Evolutionary conservation across 2,797 vertebrate species (phyloP).

Genomic region (Danionella dracula): DNA sequence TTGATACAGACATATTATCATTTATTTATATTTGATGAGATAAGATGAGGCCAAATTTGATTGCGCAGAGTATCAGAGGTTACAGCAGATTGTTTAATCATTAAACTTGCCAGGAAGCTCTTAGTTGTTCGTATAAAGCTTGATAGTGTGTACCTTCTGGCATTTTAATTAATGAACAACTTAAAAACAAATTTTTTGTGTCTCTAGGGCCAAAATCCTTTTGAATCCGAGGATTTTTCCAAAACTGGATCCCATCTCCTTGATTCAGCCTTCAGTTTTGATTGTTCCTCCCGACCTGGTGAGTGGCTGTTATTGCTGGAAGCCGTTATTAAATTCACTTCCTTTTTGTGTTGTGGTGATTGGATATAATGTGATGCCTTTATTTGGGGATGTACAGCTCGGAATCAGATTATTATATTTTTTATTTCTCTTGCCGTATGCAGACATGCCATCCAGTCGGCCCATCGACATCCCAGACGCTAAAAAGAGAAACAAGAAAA

Average conservation of each 20-base stretch:
- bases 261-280: slow-evolving; percentile 84
- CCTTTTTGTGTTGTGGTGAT: too few species aligned
- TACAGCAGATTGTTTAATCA: not conserved
- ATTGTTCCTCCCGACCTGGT: slow-evolving; percentile 85
- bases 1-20: not conserved
- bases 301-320: slow-evolving; percentile 41
- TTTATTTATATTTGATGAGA: not conserved
- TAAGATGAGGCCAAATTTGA: not conserved
- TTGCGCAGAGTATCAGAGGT: not conserved
- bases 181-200: not conserved
- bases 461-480: slow-evolving; percentile 96
- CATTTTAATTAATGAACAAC: not conserved
- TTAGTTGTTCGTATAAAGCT: not conserved
- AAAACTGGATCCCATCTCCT: slow-evolving; percentile 78
- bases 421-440: not conserved
- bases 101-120: not conserved
- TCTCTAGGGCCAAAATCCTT: slow-evolving; percentile 88
- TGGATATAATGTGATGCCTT: too few species aligned
- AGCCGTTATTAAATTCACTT: too few species aligned
- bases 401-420: not conserved
- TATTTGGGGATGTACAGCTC: not conserved
- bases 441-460: slow-evolving; percentile 89
- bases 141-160: not conserved
- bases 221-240: slow-evolving; percentile 83
- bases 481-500: slow-evolving; percentile 97